A percentile compares a stretch with the other conserved stretches of the same genome.
phyloP scores from a whole-genome alignment of 2,797 vertebrate genomes.

The Discoglossus pictus region DNA sequence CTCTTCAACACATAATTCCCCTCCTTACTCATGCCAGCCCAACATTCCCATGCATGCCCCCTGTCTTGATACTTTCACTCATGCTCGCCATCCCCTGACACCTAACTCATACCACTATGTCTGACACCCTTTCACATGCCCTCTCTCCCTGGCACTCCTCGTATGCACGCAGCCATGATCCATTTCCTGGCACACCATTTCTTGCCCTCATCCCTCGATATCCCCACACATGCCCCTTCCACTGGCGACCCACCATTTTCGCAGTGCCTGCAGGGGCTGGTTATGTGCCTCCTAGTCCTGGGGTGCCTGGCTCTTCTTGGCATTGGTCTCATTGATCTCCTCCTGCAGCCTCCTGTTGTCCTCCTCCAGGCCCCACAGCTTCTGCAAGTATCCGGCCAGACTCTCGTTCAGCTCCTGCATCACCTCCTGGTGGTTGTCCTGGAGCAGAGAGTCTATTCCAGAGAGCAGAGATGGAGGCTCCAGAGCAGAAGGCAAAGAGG shows the following conservation, averaged over 20 bases:
- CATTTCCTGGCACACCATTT: no score
- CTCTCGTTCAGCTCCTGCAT: conserved; percentile 59
- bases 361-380: conserved; percentile 77
- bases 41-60: no score
- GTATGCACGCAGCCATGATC: no score
- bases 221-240: no score
- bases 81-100: no score
- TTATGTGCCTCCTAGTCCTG: conserved; percentile 71
- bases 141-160: no score
- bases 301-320: conserved; percentile 50
- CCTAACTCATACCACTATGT: no score
- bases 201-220: no score
- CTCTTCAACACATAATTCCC: no score
- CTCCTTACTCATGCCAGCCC: no score
- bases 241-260: conserved; percentile 67
- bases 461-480: conserved; percentile 3
- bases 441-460: conserved; percentile 40
- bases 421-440: conserved; percentile 55
- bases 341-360: conserved; percentile 72
- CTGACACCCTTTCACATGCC: no score
- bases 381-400: conserved; percentile 69
- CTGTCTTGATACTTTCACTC: no score
- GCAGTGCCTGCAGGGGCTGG: conserved; percentile 65
- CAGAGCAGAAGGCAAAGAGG: neutral
- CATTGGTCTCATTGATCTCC: conserved; percentile 70